Evolutionary conservation across 1,140 invertebrate genomes (phyloP).

Genomic region (roundworm (Caenorhabditis elegans)): DNA sequence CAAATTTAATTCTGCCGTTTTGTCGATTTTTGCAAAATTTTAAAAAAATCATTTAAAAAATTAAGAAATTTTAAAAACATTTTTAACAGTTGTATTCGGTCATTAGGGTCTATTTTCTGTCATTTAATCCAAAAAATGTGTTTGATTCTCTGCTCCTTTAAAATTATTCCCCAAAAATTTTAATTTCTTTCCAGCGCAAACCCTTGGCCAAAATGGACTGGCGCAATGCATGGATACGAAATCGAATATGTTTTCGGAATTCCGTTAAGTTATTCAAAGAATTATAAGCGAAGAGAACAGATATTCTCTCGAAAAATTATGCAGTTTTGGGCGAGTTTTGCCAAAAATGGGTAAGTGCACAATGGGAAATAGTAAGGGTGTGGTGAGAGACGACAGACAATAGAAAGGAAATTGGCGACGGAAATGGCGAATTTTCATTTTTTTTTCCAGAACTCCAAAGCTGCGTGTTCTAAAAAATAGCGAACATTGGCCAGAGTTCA

Average conservation of each 20-base stretch:
- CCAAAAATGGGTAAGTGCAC: constrained; percentile 38
- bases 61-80: no score
- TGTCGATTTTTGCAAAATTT: no score
- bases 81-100: no score
- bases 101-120: no score
- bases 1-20: no score
- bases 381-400: not conserved
- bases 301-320: constrained; percentile 60
- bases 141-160: no score
- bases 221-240: constrained; percentile 85
- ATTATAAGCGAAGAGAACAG: constrained; percentile 24
- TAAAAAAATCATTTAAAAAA: no score
- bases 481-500: constrained; percentile 63
- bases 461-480: constrained; percentile 43
- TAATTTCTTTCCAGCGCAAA: constrained; percentile 69
- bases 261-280: constrained; percentile 58
- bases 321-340: constrained; percentile 55
- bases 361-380: not conserved
- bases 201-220: constrained; percentile 92
- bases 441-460: constrained; percentile 42
- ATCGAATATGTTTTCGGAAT: constrained; percentile 64
- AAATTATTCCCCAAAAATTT: no score
- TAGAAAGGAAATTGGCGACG: not conserved
- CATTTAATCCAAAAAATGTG: no score
- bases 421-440: not conserved